Percentiles rank a stretch among this genome's conserved stretches.
phyloP scores from a whole-genome alignment of 2,113 vertebrate genomes.

The Eptesicus fuscus region DNA sequence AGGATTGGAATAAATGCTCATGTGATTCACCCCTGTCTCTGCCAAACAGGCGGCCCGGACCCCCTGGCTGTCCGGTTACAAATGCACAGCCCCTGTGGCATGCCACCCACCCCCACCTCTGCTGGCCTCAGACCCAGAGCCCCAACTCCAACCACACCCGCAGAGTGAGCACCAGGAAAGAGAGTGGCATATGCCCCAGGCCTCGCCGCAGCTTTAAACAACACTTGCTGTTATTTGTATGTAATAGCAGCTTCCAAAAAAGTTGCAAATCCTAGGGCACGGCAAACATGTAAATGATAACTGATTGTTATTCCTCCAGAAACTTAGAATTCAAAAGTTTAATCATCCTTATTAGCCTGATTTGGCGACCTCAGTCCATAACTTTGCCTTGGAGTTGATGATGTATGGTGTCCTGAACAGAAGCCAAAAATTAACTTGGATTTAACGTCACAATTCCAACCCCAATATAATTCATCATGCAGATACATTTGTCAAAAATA shows the following conservation, averaged over 20 bases:
- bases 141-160: neutral
- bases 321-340: slow-evolving; percentile 75
- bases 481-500: slow-evolving; percentile 75
- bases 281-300: slow-evolving; percentile 51
- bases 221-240: slow-evolving; percentile 62
- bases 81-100: neutral
- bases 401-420: slow-evolving; percentile 65
- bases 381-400: slow-evolving; percentile 74
- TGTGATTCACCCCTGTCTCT: too few relatives aligned
- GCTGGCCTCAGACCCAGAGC: neutral
- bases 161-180: slow-evolving; percentile 4
- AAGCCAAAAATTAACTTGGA: slow-evolving; percentile 77
- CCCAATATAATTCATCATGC: slow-evolving; percentile 68
- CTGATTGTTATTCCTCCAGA: slow-evolving; percentile 70
- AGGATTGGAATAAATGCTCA: too few relatives aligned
- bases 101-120: neutral
- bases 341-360: slow-evolving; percentile 75
- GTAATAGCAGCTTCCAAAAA: slow-evolving; percentile 63
- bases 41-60: too few relatives aligned
- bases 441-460: slow-evolving; percentile 73
- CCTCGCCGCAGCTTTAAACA: slow-evolving; percentile 49
- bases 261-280: slow-evolving; percentile 34
- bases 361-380: slow-evolving; percentile 73
- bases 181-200: slow-evolving; percentile 59
- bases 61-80: too few relatives aligned